phyloP scores from a whole-genome alignment of 2,113 vertebrate species.

The Dasyornis broadbenti region DNA sequence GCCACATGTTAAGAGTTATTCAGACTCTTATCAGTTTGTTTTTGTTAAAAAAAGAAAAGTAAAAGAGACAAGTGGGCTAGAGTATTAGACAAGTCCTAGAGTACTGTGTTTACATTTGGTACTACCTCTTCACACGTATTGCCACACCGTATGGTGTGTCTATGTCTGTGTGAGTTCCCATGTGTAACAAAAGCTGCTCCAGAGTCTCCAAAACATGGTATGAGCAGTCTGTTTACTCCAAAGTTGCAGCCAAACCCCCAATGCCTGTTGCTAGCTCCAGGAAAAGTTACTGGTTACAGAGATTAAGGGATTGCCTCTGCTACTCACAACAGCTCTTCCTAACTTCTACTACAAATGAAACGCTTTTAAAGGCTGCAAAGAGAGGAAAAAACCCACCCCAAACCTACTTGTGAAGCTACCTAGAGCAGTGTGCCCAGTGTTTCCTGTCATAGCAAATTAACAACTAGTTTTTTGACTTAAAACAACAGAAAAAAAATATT shows the following conservation, averaged over 20 bases:
- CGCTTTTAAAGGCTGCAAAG: neutral
- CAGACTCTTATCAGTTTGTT: neutral
- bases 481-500: neutral
- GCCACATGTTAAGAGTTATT: neutral
- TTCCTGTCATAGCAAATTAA: neutral
- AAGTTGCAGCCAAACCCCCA: neutral
- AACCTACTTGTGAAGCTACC: neutral
- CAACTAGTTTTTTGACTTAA: neutral
- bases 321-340: neutral
- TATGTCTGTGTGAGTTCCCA: rapidly evolving
- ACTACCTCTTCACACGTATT: neutral
- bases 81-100: too few relatives aligned
- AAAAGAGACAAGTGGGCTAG: neutral
- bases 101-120: neutral
- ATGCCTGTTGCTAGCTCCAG: neutral
- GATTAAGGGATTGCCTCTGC: neutral
- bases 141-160: rapidly evolving
- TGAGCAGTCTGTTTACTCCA: neutral
- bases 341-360: neutral
- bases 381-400: rapidly evolving
- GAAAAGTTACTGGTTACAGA: neutral
- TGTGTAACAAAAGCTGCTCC: neutral
- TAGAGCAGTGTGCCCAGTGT: neutral
- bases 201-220: neutral
- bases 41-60: neutral